Conservation (phyloP, 2,113 vertebrate species). For the Sceloporus undulatus region DNA sequence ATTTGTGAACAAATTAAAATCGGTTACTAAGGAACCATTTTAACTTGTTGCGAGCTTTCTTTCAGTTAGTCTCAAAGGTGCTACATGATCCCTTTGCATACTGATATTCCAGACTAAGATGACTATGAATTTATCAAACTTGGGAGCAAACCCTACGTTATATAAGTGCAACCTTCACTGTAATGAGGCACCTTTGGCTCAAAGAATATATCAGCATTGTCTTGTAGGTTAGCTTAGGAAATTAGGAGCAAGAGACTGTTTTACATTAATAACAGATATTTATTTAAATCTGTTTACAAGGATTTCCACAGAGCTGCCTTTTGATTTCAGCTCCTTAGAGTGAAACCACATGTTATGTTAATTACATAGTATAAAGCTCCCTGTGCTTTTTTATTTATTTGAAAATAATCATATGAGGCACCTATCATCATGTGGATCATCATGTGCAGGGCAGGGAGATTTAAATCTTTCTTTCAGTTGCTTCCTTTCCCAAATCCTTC, state of each 20-base stretch:
- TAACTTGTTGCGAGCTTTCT: background rate
- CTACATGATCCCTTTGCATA: too few species aligned
- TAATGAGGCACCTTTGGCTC: background rate
- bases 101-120: too few species aligned
- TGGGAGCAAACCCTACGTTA: background rate
- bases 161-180: background rate
- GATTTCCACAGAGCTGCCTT: background rate
- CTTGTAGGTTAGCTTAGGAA: background rate
- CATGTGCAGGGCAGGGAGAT: background rate
- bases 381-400: background rate
- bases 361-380: background rate
- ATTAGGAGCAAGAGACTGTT: background rate
- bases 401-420: background rate
- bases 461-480: background rate
- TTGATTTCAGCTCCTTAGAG: background rate
- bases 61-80: too few species aligned
- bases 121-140: background rate
- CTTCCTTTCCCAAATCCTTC: background rate
- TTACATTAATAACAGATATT: background rate
- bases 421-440: background rate
- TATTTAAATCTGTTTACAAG: background rate
- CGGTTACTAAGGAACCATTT: conserved; percentile 28
- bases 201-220: background rate
- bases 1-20: conserved; percentile 29
- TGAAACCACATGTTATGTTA: background rate